Evolutionary conservation across 2,113 vertebrate genomes (phyloP).

Genomic region (Jacana jacana): DNA sequence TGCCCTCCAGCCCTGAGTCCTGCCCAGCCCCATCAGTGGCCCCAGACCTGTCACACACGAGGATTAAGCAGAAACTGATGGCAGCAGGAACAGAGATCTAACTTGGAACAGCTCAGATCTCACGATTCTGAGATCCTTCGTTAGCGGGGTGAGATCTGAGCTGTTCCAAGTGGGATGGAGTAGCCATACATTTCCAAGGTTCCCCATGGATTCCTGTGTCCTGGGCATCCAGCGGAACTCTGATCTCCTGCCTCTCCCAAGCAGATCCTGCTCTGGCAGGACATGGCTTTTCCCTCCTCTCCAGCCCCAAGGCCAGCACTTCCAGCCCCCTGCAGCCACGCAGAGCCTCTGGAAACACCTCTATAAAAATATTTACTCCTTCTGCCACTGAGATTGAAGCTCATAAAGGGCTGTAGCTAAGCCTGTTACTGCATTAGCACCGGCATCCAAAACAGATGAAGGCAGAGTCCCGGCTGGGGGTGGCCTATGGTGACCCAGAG

Average conservation of each 20-base stretch:
- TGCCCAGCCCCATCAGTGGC: neutral
- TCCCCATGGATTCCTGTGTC: rapidly evolving
- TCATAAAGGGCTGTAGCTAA: neutral
- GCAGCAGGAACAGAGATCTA: neutral
- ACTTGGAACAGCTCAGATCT: neutral
- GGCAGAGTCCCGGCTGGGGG: neutral
- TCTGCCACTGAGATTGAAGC: neutral
- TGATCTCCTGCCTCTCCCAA: neutral
- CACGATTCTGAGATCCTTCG: neutral
- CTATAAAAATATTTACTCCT: neutral
- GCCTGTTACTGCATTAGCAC: neutral
- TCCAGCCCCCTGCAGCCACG: rapidly evolving
- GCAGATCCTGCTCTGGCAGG: neutral
- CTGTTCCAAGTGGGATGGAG: neutral
- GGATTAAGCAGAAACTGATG: neutral
- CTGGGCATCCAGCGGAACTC: neutral
- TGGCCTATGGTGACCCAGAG: neutral
- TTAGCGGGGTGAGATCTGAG: neutral
- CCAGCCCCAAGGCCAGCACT: neutral
- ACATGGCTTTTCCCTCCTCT: neutral
- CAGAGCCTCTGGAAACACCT: neutral
- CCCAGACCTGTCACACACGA: rapidly evolving
- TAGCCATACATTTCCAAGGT: neutral
- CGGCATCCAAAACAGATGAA: rapidly evolving
- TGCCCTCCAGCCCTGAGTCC: neutral